Base-by-base conservation (phyloP, 2,888 invertebrate genomes). In the Eupeodes luniger region DNA sequence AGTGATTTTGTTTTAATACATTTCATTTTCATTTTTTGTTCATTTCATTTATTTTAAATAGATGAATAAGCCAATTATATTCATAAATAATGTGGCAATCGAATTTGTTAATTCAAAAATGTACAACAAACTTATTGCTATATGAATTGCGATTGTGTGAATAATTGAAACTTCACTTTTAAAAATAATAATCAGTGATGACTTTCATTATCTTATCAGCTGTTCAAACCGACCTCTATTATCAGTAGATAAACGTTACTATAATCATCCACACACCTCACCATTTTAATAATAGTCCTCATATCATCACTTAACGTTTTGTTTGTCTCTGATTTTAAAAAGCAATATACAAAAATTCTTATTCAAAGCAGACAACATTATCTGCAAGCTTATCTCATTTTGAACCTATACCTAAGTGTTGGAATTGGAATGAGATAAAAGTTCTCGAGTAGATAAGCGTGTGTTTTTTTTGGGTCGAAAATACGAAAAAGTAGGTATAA, bases 161-260 rank as follows among this genome's bases (percentile, higher is more conserved):
- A 27, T 27, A 59, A 9, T 36, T 14, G 27, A 59, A 72, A 53
- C 66, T 77, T 76, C 47, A 81, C 51, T 70, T 72, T 72, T 55
- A 10, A 76, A 5, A 27, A 27, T 27, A 27, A 27, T 27, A 70
- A 36, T 62, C 55, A 36, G 14, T 57, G 72, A 77, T 74, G 72
- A 66, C 72, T n/a, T 51, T 53, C 12, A 5, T 70, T 85, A 80
- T 85, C 81, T 85, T 72, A 85, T 85, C 85, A 81, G 72, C 81
- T 77, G n/a, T 61, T 80, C 61, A 66, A 57, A 69, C 69, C 82
- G 85, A 86, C 82, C 85, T 82, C 78, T 69, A 74, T 75, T 81
- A 82, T 86, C 78, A n/a, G 12, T 57, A 67, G 27, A 62, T 53
- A 62, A 78, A 40, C 64, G 67, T 55, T 9, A 59, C 14, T 59